These are phyloP conservation scores for Hassar affinis DNA, from an alignment of 2,113 vertebrate species.

Conservation along the genomic window DNA sequence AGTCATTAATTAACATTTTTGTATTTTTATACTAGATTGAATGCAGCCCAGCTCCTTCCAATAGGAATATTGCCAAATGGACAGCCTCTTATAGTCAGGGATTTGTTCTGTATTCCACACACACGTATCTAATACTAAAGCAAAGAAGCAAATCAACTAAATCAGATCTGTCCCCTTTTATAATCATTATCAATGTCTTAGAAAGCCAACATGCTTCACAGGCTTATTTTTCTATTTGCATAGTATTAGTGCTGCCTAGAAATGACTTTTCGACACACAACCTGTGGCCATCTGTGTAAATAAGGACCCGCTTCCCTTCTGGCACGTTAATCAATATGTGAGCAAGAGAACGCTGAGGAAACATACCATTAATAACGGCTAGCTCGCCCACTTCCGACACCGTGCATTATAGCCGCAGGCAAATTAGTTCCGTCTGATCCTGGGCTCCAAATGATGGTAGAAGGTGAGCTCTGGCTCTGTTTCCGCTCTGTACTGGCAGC, in stretches of 20 bases:
- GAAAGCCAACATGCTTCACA: slow-evolving; percentile 11
- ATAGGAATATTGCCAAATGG: too few relatives aligned
- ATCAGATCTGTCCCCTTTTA: neutral
- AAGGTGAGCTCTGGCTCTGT: neutral
- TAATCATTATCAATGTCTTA: neutral
- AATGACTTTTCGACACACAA: neutral
- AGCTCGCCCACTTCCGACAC: neutral
- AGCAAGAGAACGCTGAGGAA: slow-evolving; percentile 16
- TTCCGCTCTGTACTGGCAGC: neutral
- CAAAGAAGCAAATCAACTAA: neutral
- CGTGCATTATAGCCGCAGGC: slow-evolving; percentile 12
- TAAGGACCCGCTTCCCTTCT: slow-evolving; percentile 10
- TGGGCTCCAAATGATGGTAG: neutral
- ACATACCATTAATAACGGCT: neutral
- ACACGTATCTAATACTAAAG: neutral
- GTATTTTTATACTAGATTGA: neutral
- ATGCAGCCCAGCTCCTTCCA: neutral
- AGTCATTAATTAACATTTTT: neutral
- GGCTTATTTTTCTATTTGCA: neutral
- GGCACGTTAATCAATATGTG: neutral
- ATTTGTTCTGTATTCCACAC: neutral
- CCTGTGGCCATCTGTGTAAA: slow-evolving; percentile 26
- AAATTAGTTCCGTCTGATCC: slow-evolving; percentile 8
- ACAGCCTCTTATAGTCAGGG: neutral
- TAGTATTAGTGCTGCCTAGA: neutral